Evolutionary conservation across 2,888 invertebrate genomes (phyloP).

Genomic region (Marasmarcha lunaedactyla): DNA sequence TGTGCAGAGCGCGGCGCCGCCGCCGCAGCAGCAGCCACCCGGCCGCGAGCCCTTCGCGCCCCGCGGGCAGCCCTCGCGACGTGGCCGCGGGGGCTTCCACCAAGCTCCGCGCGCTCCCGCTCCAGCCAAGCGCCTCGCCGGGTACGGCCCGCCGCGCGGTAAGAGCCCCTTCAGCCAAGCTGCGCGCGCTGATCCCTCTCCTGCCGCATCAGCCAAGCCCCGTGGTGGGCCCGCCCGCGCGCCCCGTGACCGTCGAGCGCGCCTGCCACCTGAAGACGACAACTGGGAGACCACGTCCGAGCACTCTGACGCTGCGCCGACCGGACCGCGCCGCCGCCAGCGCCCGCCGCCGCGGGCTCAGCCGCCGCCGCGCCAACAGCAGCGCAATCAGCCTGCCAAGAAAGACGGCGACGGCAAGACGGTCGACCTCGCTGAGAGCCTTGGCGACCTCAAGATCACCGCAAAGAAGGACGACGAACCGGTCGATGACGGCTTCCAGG

Average conservation of each 20-base stretch:
- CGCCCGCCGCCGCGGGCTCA: constrained; percentile 63
- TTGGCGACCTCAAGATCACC: constrained; percentile 45
- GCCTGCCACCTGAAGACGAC: constrained; percentile 67
- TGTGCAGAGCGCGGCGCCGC: constrained; percentile 24
- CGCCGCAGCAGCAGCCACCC: constrained; percentile 26
- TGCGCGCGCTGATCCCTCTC: constrained; percentile 44
- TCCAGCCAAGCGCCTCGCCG: constrained; percentile 74
- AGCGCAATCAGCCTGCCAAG: constrained; percentile 34
- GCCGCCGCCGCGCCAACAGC: constrained; percentile 32
- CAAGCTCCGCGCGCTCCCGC: constrained; percentile 56
- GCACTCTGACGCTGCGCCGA: constrained; percentile 75
- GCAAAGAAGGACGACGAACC: constrained; percentile 57
- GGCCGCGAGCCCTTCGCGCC: constrained; percentile 81
- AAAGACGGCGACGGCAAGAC: constrained; percentile 49
- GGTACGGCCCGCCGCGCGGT: constrained; percentile 84
- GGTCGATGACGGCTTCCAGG: constrained; percentile 83
- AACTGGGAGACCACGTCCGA: constrained; percentile 89
- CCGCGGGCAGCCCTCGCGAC: constrained; percentile 88
- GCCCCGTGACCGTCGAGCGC: constrained; percentile 51
- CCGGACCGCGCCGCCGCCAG: constrained; percentile 36
- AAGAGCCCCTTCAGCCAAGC: constrained; percentile 80
- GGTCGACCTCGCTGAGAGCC: constrained; percentile 49
- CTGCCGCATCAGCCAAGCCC: constrained; percentile 54
- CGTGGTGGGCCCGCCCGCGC: constrained; percentile 74
- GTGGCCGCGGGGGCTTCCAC: constrained; percentile 77